Conservation (phyloP, 2,113 vertebrate species). For the pig (Sus scrofa) region T2T-Sscrofa CM000812.6:258363501-258364000, state of each 20-base stretch:
- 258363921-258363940: neutral
- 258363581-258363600: neutral
- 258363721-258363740: neutral
- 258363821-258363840: neutral
- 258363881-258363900: neutral
- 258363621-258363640: neutral
- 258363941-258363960: neutral
- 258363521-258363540: conserved; percentile 27
- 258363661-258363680: neutral
- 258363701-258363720: neutral
- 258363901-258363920: neutral
- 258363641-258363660: neutral
- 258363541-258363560: neutral
- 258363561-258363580: neutral
- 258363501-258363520: conserved; percentile 55
- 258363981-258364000: neutral
- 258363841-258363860: neutral
- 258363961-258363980: neutral
- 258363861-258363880: neutral
- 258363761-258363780: neutral
- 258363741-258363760: neutral
- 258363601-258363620: neutral
- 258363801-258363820: neutral
- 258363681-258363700: neutral
- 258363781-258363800: neutral